These are phyloP conservation scores for Platynereis dumerilii DNA, from an alignment of 2,888 invertebrate species.

Conservation along the genomic window DNA sequence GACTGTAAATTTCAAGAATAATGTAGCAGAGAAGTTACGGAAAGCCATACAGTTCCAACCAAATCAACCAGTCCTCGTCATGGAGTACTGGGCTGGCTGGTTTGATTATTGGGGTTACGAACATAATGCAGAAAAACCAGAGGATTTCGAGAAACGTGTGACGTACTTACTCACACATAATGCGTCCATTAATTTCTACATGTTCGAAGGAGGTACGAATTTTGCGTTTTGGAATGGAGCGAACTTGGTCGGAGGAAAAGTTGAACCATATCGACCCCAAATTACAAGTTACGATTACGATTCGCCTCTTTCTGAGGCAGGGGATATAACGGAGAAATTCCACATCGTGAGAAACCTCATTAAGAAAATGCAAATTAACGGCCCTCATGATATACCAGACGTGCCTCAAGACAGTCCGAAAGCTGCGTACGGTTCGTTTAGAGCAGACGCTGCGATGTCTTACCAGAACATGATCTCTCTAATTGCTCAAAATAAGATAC, in stretches of 20 bases:
- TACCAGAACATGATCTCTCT: constrained; percentile 5
- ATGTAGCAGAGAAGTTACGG: constrained; percentile 14
- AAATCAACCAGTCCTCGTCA: constrained; percentile 34
- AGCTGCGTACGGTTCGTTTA: constrained; percentile 15
- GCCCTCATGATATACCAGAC: constrained; percentile 15
- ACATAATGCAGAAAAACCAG: constrained; percentile 25
- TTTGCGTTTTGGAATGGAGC: constrained; percentile 39
- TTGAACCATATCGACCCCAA: constrained; percentile 19
- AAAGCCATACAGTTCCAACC: constrained; percentile 29
- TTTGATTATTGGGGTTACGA: constrained; percentile 39
- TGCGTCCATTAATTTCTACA: constrained; percentile 40
- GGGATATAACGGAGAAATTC: constrained; percentile 29
- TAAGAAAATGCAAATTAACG: constrained; percentile 1
- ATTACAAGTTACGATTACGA: constrained; percentile 38
- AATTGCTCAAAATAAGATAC: not conserved
- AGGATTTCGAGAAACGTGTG: constrained; percentile 23
- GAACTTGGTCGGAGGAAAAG: constrained; percentile 12
- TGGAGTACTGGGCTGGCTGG: constrained; percentile 40
- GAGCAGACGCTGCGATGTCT: not conserved
- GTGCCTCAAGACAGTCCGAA: constrained; percentile 17
- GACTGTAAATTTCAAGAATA: constrained; percentile 32
- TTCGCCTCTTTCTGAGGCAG: constrained; percentile 31
- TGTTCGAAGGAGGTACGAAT: constrained; percentile 40
- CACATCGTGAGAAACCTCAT: constrained; percentile 25
- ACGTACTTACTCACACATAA: constrained; percentile 16